A percentile compares a stretch with the other conserved stretches of the same genome.
phyloP scores from a whole-genome alignment of 1,140 invertebrate genomes.

The Penaeus vannamei region DNA sequence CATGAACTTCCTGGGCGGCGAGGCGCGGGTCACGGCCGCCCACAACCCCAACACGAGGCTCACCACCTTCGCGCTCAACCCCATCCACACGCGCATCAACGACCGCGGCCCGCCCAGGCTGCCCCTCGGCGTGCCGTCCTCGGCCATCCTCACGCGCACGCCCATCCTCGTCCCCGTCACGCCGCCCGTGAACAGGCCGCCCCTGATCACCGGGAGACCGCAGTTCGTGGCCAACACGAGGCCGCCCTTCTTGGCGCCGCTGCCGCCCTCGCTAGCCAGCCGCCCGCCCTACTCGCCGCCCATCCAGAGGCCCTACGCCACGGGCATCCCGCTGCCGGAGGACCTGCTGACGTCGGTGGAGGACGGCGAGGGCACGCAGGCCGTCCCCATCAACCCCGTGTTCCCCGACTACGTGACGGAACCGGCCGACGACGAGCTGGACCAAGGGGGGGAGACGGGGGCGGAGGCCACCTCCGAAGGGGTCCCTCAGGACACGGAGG shows the following conservation, averaged over 20 bases:
- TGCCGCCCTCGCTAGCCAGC: constrained; percentile 70
- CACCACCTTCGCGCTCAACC: constrained; percentile 68
- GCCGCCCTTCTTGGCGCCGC: constrained; percentile 70
- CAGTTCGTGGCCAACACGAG: constrained; percentile 59
- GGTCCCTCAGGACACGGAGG: neutral
- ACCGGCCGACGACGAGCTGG: neutral
- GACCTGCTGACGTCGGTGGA: constrained; percentile 78
- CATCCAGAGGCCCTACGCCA: constrained; percentile 78
- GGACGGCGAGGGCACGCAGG: neutral
- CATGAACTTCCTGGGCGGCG: constrained; percentile 89
- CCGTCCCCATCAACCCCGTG: constrained; percentile 7
- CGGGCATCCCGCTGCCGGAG: constrained; percentile 82
- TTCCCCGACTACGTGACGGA: neutral
- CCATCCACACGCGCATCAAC: constrained; percentile 80
- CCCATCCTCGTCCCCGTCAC: constrained; percentile 48
- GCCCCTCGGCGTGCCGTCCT: constrained; percentile 23
- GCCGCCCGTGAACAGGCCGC: constrained; percentile 4
- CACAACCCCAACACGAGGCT: constrained; percentile 55
- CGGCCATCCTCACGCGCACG: constrained; percentile 21
- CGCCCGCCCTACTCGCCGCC: constrained; percentile 66
- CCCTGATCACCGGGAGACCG: constrained; percentile 49
- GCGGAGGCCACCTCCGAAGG: neutral
- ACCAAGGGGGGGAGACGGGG: neutral
- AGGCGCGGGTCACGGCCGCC: constrained; percentile 78
- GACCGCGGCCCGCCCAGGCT: constrained; percentile 81